Percentiles rank a stretch among this genome's conserved stretches.
Evolutionary conservation across 1,140 invertebrate species (phyloP).

Genomic region (Diorhabda elongata): DNA sequence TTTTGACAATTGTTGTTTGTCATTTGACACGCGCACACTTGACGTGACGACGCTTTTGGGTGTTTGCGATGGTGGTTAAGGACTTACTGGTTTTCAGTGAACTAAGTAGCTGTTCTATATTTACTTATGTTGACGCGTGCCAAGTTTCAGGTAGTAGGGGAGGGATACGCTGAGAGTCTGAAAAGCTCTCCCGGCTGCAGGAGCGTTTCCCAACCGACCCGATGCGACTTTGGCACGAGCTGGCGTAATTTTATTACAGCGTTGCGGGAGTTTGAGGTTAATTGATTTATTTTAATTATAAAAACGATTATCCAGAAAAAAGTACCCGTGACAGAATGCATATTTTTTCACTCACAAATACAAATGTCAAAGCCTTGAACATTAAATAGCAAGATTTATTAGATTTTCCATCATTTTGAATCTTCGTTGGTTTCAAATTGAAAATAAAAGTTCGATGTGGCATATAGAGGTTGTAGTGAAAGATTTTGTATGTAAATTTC

Average conservation of each 20-base stretch:
- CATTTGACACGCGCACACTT: constrained; percentile 9
- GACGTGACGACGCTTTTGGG: constrained; percentile 8
- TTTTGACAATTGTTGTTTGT: constrained; percentile 20
- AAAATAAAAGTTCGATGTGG: no score
- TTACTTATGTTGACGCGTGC: constrained; percentile 46
- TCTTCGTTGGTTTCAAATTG: no score
- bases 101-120: constrained; percentile 43
- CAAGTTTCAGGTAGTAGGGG: constrained; percentile 44
- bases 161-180: constrained; percentile 31
- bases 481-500: no score
- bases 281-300: not conserved
- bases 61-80: constrained; percentile 20
- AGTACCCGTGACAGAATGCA: no score
- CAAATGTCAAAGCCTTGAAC: no score
- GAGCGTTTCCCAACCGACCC: constrained; percentile 1
- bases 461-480: no score
- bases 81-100: constrained; percentile 10
- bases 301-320: no score
- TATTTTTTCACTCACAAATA: no score
- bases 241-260: not conserved
- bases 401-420: no score
- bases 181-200: constrained; percentile 14
- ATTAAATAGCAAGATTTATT: no score
- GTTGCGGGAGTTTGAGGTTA: not conserved
- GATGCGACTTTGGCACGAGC: not conserved